Base-by-base conservation (phyloP, 2,113 vertebrate genomes). In the Thoracochromis brauschi region DNA sequence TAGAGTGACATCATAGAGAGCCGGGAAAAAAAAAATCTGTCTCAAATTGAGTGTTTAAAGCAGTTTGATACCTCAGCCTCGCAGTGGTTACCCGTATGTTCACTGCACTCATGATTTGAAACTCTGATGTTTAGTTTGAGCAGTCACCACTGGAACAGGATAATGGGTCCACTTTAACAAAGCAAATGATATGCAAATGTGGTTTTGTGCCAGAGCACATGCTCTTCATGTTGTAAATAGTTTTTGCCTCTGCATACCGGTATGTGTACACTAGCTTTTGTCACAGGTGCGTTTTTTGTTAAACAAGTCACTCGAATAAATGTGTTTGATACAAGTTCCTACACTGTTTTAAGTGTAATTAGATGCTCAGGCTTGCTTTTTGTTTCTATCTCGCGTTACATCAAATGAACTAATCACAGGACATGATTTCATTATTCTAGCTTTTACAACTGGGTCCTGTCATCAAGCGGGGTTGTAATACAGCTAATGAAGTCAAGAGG, bases 311-410 rank as follows among this genome's bases (percentile, higher is more conserved):
- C 38, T 88, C 63, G 40, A 90, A 82, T 81, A 45, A 58, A 88
- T 55, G 12, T 57, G 80, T 91, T 87, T 92, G 81, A 92, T 89
- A 84, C 79, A 78, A 82, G 65, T 79, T 86, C 80, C 90, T 93
- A 91, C 94, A 94, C 94, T 95, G 95, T 96, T 95, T 95, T 95
- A 95, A 93, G 95, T 96, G 95, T 95, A 87, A 89, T 51, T 49
- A 57, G 49, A 94, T 54, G 63, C 85, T 88, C 84, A 86, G 84
- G 81, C 85, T 89, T 83, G 84, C 55, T 89, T 65, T 65, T 55
- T 9, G 8, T 85, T 86, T 91, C 14, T 2, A 1, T 86, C 16
- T 81, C 26, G 16, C 21, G 53, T 42, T 89, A 63, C 85, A 81
- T 89, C 24, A 86, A 91, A 89, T 87, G 82, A 92, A 90, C 35